A percentile compares a stretch with the other conserved stretches of the same genome.
These are phyloP conservation scores for Fratercula arctica DNA, from an alignment of 2,797 vertebrate species.

Conservation along the genomic window DNA sequence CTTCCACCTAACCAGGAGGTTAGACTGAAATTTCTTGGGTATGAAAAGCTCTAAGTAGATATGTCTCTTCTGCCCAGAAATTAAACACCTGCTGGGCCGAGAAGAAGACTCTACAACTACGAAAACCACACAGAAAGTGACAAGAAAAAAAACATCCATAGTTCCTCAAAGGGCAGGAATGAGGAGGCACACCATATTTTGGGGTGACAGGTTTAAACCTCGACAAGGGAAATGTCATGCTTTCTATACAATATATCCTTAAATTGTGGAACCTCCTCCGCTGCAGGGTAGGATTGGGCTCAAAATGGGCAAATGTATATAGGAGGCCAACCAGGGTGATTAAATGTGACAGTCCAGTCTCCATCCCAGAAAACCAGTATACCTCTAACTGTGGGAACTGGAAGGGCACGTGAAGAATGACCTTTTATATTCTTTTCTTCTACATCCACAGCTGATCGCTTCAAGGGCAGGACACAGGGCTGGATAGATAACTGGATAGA, in stretches of 20 bases:
- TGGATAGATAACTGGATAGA: not conserved
- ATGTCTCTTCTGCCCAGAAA: not conserved
- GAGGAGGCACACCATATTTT: not conserved
- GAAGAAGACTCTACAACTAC: not conserved
- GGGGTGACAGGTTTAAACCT: not conserved
- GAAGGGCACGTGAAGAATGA: not conserved
- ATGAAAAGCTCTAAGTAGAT: not conserved
- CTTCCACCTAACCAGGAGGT: not conserved
- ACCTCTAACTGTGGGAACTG: not conserved
- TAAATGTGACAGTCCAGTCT: not conserved
- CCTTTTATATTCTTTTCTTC: not conserved
- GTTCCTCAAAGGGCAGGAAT: not conserved
- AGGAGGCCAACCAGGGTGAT: not conserved
- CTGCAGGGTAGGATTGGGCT: not conserved
- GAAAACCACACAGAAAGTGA: not conserved
- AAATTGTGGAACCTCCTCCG: not conserved
- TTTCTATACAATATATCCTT: not conserved
- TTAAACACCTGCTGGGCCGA: not conserved
- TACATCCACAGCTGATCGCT: accelerated
- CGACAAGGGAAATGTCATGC: not conserved
- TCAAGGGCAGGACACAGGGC: not conserved
- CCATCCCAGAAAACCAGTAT: not conserved
- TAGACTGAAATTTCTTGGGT: not conserved
- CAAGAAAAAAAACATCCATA: not conserved
- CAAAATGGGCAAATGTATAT: not conserved